phyloP scores from a whole-genome alignment of 2,113 vertebrate genomes.

The Mesembrinibis cayennensis region DNA sequence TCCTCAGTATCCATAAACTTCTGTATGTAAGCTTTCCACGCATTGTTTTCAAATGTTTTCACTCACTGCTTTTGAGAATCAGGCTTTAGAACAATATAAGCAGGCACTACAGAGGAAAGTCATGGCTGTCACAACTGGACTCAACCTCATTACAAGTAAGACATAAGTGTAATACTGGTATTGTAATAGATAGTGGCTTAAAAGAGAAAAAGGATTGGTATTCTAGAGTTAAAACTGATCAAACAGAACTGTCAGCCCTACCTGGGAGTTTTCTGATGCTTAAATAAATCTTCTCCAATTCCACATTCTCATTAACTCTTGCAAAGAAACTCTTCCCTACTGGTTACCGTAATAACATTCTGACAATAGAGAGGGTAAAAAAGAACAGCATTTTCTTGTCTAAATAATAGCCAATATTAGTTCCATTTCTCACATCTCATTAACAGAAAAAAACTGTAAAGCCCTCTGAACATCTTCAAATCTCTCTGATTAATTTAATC shows the following conservation, averaged over 20 bases:
- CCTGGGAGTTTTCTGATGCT: not conserved
- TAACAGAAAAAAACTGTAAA: not conserved
- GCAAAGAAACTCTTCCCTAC: not conserved
- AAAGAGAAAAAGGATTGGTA: not conserved
- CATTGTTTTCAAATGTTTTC: not conserved
- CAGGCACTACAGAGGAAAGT: not conserved
- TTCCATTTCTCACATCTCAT: not conserved
- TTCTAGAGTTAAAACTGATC: not conserved
- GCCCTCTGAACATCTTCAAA: not conserved
- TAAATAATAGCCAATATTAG: not conserved
- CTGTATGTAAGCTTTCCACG: not conserved
- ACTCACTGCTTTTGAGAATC: no score
- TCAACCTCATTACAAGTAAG: not conserved
- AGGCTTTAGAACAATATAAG: not conserved
- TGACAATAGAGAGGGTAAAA: not conserved
- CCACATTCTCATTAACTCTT: not conserved
- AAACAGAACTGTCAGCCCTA: not conserved
- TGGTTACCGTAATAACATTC: not conserved
- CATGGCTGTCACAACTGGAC: not conserved
- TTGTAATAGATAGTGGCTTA: not conserved
- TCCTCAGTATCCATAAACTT: not conserved
- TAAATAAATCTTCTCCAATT: not conserved
- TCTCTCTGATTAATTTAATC: not conserved
- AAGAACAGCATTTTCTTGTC: not conserved
- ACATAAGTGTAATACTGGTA: not conserved